Evolutionary conservation across 2,888 invertebrate genomes (phyloP), one percentile per base, ranked within the genome.

Genomic region (Hypsopygia costalis): DNA sequence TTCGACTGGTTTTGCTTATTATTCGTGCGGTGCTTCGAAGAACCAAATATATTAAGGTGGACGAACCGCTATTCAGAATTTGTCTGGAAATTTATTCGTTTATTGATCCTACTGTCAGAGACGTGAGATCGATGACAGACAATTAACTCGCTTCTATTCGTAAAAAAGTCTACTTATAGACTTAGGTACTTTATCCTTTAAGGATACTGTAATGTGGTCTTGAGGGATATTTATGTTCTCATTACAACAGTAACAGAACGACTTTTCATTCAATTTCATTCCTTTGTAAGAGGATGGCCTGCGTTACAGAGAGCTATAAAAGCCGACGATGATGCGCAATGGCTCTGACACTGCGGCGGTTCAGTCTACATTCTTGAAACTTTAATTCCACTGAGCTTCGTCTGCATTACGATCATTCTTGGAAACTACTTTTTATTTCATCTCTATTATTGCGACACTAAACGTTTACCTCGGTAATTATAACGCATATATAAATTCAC

Each of bases 1-100:
- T 71, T 74, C 70, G 72, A 87, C 87, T 81, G 81, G 86, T 85
- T 85, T 81, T 63, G 59, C 70, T 83, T 83, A 81, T 75, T 80
- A 83, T 86, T 85, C 81, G 71, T 58, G 63, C 57, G 65, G 74
- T 71, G 76, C 74, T 72, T 71, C 64, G 46, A 52, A 72, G 58
- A 73, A 60, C 49, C 62, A 62, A 77, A 74, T 68, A 70, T 64
- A 65, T 69, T 66, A 60, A n/a, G 60, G 62, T 62, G 57, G 58
- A 53, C 60, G 61, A 67, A 60, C 62, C 50, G 64, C 49, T 44
- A 51, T 52, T 61, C 39, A 39, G 46, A 43, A 32, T 58, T 62
- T 52, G 46, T 48, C 51, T 40, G 43, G 39, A 49, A 51, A 52
- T 40, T 41, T 11, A 35, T 27, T 34, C 27, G 36, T 37, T 40